These are phyloP conservation scores for Danaus plexippus DNA, from an alignment of 1,140 invertebrate species.

Conservation along the genomic window DNA sequence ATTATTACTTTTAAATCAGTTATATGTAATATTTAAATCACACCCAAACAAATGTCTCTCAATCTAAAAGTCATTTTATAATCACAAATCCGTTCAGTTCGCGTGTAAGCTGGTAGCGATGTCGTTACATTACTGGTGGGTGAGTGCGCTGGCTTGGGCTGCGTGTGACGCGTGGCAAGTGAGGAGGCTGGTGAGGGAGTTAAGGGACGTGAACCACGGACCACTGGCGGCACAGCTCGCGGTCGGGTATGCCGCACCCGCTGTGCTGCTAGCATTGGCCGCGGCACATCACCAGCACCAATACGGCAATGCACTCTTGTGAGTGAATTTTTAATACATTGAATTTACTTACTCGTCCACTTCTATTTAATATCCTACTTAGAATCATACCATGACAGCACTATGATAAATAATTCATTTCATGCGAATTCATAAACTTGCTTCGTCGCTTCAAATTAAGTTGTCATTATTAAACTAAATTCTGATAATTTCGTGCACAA, in stretches of 20 bases:
- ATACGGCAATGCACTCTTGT: slow-evolving; percentile 95
- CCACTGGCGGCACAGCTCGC: slow-evolving; percentile 95
- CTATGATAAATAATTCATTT: background rate
- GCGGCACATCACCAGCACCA: slow-evolving; percentile 95
- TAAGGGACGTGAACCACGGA: slow-evolving; percentile 96
- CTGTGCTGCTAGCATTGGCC: slow-evolving; percentile 90
- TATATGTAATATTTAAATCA: too few species aligned
- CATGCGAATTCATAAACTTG: background rate
- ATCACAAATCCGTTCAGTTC: slow-evolving; percentile 69
- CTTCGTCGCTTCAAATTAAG: background rate
- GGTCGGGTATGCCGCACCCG: slow-evolving; percentile 95
- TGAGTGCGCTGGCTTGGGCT: slow-evolving; percentile 91
- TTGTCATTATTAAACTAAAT: too few species aligned
- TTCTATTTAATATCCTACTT: too few species aligned
- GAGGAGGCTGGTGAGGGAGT: slow-evolving; percentile 93
- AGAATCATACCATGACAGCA: too few species aligned
- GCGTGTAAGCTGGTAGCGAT: slow-evolving; percentile 93
- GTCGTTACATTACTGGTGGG: slow-evolving; percentile 92
- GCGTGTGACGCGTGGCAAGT: slow-evolving; percentile 93
- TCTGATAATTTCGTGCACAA: too few species aligned
- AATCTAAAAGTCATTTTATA: too few species aligned
- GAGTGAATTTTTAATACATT: slow-evolving; percentile 63
- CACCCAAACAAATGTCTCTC: too few species aligned
- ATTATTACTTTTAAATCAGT: too few species aligned
- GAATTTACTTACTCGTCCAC: too few species aligned